phyloP scores from a whole-genome alignment of 2,888 invertebrate species.

The Microctonus aethiopoides region DNA sequence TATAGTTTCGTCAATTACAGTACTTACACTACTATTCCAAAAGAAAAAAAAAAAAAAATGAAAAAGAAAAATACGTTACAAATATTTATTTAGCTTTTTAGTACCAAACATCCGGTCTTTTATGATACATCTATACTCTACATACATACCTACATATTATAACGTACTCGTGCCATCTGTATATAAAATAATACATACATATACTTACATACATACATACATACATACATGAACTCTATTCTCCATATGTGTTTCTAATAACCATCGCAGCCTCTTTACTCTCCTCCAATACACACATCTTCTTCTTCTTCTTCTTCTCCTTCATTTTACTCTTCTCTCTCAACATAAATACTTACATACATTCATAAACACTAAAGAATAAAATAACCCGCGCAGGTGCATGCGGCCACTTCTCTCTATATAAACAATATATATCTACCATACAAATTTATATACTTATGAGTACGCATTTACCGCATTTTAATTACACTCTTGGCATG shows the following conservation, averaged over 20 bases:
- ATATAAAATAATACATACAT: not conserved
- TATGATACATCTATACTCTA: not conserved
- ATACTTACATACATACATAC: not conserved
- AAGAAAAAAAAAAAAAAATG: not conserved
- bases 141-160: not conserved
- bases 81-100: slow-evolving; percentile 9
- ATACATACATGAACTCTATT: slow-evolving; percentile 1
- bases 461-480: not conserved
- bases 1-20: not conserved
- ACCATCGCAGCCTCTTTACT: not conserved
- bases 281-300: not conserved
- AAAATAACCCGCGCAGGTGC: not conserved
- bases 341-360: not conserved
- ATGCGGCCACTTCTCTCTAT: not conserved
- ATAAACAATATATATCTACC: not conserved
- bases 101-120: slow-evolving; percentile 18
- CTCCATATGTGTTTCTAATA: not conserved
- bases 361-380: not conserved
- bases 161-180: slow-evolving; percentile 5
- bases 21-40: not conserved
- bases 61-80: slow-evolving; percentile 11
- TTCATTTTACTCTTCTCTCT: not conserved
- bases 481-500: not conserved
- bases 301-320: not conserved
- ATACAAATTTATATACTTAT: not conserved